A percentile compares a stretch with the other conserved stretches of the same genome.
Evolutionary conservation across 2,797 vertebrate species (phyloP).

Genomic region (Gadopsis bispinosus): DNA sequence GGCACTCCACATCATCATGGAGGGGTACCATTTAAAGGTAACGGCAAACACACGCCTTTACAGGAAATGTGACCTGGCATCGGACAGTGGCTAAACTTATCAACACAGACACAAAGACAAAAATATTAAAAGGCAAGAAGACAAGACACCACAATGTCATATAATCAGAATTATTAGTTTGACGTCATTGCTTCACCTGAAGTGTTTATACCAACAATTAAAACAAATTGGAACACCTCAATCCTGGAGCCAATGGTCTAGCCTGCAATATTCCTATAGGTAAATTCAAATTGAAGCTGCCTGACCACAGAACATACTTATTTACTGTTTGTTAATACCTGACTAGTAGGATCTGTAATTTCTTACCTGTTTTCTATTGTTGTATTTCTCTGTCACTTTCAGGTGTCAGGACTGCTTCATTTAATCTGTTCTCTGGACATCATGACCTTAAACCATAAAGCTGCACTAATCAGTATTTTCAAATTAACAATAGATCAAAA

Average conservation of each 20-base stretch:
- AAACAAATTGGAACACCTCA: neutral
- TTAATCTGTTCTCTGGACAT: neutral
- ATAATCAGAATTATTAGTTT: neutral
- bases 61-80: neutral
- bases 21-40: no score
- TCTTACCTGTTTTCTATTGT: neutral
- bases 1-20: no score
- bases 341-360: neutral
- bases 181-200: neutral
- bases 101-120: neutral
- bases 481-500: neutral
- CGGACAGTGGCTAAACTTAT: neutral
- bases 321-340: conserved; percentile 13
- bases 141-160: neutral
- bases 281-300: no score
- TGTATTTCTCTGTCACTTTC: neutral
- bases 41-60: neutral
- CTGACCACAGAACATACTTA: no score
- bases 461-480: neutral
- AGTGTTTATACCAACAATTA: neutral
- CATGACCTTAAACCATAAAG: neutral
- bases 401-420: neutral
- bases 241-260: neutral
- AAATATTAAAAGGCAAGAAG: neutral
- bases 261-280: conserved; percentile 9